phyloP scores from a whole-genome alignment of 2,888 invertebrate species.

The Baccha elongata region DNA sequence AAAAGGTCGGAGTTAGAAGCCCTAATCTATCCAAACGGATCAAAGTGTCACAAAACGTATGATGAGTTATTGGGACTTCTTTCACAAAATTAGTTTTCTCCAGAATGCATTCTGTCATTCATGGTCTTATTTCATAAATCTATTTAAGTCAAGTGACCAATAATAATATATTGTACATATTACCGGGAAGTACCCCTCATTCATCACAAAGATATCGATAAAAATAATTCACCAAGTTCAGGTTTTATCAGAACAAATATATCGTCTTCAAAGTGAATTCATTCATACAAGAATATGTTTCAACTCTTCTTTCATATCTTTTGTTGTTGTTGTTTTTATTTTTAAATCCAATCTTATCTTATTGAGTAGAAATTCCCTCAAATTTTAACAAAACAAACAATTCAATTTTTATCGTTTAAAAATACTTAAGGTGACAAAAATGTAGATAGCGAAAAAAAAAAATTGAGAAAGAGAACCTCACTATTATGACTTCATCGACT shows the following conservation, averaged over 20 bases:
- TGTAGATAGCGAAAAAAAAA: constrained; percentile 35
- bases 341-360: constrained; percentile 44
- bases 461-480: constrained; percentile 4
- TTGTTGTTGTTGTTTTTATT: background rate
- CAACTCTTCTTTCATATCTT: background rate
- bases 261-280: constrained; percentile 20
- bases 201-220: background rate
- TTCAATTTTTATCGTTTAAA: constrained; percentile 22
- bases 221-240: constrained; percentile 19
- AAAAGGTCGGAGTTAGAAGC: too few relatives aligned
- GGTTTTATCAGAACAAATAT: background rate
- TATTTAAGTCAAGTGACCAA: too few relatives aligned
- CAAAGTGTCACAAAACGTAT: too few relatives aligned
- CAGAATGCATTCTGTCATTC: too few relatives aligned
- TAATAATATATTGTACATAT: too few relatives aligned
- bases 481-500: constrained; percentile 59
- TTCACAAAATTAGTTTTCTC: too few relatives aligned
- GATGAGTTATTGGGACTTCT: too few relatives aligned
- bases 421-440: background rate
- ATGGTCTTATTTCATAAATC: too few relatives aligned
- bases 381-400: background rate
- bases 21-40: too few relatives aligned
- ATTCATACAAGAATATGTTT: constrained; percentile 34
- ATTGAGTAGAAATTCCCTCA: constrained; percentile 18
- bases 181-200: background rate